Evolutionary conservation across 2,888 invertebrate genomes (phyloP).

Genomic region (Sericinus montela): DNA sequence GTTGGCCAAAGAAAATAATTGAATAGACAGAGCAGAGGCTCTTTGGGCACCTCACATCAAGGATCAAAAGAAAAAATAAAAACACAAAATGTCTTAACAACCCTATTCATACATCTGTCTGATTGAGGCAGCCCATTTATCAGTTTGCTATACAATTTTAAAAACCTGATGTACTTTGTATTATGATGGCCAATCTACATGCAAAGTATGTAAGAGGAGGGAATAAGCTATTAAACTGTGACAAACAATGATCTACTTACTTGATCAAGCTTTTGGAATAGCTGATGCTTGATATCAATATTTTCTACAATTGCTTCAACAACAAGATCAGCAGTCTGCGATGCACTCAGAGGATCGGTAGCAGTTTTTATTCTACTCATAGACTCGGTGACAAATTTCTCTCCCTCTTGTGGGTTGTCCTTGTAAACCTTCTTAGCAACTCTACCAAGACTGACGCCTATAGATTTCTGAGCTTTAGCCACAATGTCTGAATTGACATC

Average conservation of each 20-base stretch:
- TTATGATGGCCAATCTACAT: no score
- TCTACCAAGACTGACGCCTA: slow-evolving; percentile 83
- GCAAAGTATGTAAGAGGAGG: no score
- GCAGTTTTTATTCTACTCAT: slow-evolving; percentile 80
- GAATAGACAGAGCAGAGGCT: no score
- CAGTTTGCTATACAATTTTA: no score
- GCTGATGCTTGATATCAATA: slow-evolving; percentile 85
- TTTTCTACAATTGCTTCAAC: slow-evolving; percentile 94
- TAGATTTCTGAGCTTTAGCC: slow-evolving; percentile 84
- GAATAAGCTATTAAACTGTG: no score
- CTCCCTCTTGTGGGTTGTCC: slow-evolving; percentile 81
- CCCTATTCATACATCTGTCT: no score
- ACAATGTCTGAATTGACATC: slow-evolving; percentile 86
- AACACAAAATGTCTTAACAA: no score
- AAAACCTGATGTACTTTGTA: no score
- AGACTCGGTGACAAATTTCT: slow-evolving; percentile 83
- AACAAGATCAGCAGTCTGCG: slow-evolving; percentile 85
- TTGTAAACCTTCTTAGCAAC: slow-evolving; percentile 89
- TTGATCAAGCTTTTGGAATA: slow-evolving; percentile 85
- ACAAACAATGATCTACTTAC: slow-evolving; percentile 45
- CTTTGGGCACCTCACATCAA: no score
- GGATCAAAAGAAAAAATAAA: no score
- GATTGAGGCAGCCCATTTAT: no score
- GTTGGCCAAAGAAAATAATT: no score
- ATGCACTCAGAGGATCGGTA: slow-evolving; percentile 80